These are phyloP conservation scores for Acanthurus tractus DNA, from an alignment of 2,797 vertebrate genomes.

Conservation along the genomic window DNA sequence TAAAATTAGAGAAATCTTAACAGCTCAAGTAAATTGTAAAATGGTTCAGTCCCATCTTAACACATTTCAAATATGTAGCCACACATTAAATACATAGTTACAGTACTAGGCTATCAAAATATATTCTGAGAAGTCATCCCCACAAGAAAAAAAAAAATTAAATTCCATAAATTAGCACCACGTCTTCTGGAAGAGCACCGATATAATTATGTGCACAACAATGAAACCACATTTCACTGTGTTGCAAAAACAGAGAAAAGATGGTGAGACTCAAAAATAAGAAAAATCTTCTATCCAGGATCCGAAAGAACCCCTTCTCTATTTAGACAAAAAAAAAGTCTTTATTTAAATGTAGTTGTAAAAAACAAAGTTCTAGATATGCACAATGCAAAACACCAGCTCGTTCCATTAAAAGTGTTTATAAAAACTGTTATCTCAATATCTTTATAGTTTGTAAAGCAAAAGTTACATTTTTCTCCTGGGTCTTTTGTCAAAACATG, in stretches of 20 bases:
- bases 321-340: slow-evolving; percentile 45
- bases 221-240: slow-evolving; percentile 77
- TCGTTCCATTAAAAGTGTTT: slow-evolving; percentile 52
- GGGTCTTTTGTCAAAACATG: slow-evolving; percentile 66
- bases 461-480: slow-evolving; percentile 64
- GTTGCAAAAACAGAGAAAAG: slow-evolving; percentile 67
- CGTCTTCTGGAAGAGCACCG: slow-evolving; percentile 75
- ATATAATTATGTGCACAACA: slow-evolving; percentile 79
- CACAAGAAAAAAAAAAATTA: slow-evolving; percentile 27
- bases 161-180: slow-evolving; percentile 88
- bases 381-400: slow-evolving; percentile 70
- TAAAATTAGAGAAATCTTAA: slow-evolving; percentile 66
- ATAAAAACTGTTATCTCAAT: slow-evolving; percentile 49
- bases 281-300: slow-evolving; percentile 36
- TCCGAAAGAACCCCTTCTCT: slow-evolving; percentile 52
- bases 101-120: slow-evolving; percentile 81
- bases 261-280: slow-evolving; percentile 37
- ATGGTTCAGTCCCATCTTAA: slow-evolving; percentile 68
- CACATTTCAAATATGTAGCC: slow-evolving; percentile 64
- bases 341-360: slow-evolving; percentile 45
- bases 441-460: slow-evolving; percentile 55
- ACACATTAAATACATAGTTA: slow-evolving; percentile 81
- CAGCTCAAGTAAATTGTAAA: slow-evolving; percentile 74
- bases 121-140: slow-evolving; percentile 65
- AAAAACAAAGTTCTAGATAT: slow-evolving; percentile 61